These are phyloP conservation scores for Cremastinae sp. DNA, from an alignment of 2,888 invertebrate genomes.

Conservation along the genomic window DNA sequence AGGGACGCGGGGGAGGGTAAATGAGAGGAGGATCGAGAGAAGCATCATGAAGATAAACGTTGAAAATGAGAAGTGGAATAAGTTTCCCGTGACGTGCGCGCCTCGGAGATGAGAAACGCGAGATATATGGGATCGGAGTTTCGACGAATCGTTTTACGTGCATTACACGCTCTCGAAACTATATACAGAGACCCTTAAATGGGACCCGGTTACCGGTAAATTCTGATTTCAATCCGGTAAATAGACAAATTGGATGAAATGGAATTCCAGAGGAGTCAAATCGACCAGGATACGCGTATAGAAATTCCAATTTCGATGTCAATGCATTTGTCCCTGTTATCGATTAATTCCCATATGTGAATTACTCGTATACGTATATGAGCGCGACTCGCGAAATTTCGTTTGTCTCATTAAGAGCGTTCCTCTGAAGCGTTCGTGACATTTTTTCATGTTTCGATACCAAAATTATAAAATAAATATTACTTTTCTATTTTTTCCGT, in stretches of 20 bases:
- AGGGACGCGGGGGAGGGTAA: conserved; percentile 1
- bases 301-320: conserved; percentile 26
- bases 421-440: no score
- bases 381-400: not conserved
- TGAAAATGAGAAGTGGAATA: conserved; percentile 41
- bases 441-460: no score
- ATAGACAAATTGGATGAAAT: conserved; percentile 64
- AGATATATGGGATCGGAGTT: not conserved
- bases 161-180: conserved; percentile 5
- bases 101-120: not conserved
- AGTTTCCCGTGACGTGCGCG: conserved; percentile 2
- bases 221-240: conserved; percentile 67
- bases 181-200: conserved; percentile 57
- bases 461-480: no score
- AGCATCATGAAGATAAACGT: conserved; percentile 30
- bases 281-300: conserved; percentile 35
- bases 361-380: not conserved
- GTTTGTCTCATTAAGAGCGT: not conserved
- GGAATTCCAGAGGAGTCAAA: conserved; percentile 62
- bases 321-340: conserved; percentile 12
- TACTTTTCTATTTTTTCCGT: no score
- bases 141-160: conserved; percentile 10
- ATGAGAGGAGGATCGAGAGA: not conserved
- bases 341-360: conserved; percentile 1
- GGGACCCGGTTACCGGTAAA: conserved; percentile 58